Conservation (phyloP, 1,140 invertebrate species). For the Drosophila bocki region DNA sequence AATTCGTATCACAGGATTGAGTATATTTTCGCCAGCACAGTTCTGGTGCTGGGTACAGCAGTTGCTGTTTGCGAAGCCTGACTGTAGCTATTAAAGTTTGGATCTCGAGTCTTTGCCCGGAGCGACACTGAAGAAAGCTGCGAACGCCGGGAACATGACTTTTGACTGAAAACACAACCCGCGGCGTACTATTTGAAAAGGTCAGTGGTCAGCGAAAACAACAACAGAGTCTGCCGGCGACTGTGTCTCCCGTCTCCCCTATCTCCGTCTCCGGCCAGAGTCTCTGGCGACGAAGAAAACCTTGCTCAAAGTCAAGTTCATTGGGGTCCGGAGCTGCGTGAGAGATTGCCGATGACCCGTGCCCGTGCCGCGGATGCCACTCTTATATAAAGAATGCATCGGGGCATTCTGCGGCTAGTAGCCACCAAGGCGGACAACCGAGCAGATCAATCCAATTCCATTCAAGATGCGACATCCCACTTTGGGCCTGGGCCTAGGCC, state of each 20-base stretch:
- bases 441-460: slow-evolving; percentile 36
- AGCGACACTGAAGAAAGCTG: slow-evolving; percentile 55
- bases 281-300: slow-evolving; percentile 45
- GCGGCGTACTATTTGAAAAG: slow-evolving; percentile 68
- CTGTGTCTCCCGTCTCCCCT: neutral
- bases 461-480: slow-evolving; percentile 6
- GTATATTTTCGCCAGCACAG: neutral
- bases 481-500: slow-evolving; percentile 29
- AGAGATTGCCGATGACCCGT: slow-evolving; percentile 51
- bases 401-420: slow-evolving; percentile 58
- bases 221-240: slow-evolving; percentile 25
- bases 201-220: slow-evolving; percentile 71
- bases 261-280: neutral
- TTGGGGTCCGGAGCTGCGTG: slow-evolving; percentile 50
- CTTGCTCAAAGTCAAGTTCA: slow-evolving; percentile 73
- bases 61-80: neutral
- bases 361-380: slow-evolving; percentile 4
- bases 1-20: neutral
- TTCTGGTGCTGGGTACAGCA: neutral
- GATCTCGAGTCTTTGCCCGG: slow-evolving; percentile 11
- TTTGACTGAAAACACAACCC: slow-evolving; percentile 64
- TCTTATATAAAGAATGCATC: slow-evolving; percentile 72
- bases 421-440: slow-evolving; percentile 51
- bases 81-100: slow-evolving; percentile 14
- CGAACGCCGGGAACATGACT: slow-evolving; percentile 71